These are phyloP conservation scores for Ennomos quercinarius DNA, from an alignment of 2,888 invertebrate genomes.

Conservation along the genomic window DNA sequence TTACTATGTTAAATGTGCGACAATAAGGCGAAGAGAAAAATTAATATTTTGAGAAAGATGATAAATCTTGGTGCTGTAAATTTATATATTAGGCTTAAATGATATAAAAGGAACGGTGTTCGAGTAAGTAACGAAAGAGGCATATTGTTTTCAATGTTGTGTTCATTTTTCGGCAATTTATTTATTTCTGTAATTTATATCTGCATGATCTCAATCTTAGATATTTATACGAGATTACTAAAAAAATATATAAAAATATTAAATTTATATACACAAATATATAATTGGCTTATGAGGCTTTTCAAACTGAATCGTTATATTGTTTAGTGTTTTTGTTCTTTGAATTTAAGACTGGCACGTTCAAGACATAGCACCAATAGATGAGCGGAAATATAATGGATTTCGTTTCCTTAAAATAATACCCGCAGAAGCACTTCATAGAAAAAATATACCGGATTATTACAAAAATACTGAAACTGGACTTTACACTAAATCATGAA, in stretches of 20 bases:
- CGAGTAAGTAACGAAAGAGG: constrained; percentile 83
- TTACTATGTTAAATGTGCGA: constrained; percentile 83
- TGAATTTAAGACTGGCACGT: constrained; percentile 77
- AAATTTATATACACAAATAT: constrained; percentile 76
- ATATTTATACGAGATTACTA: constrained; percentile 84
- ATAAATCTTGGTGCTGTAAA: constrained; percentile 86
- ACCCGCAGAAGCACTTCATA: constrained; percentile 71
- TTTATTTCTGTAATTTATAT: constrained; percentile 79
- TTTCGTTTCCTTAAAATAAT: constrained; percentile 52
- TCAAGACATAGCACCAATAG: constrained; percentile 76
- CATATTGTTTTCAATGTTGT: constrained; percentile 81
- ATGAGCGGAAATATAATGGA: constrained; percentile 49
- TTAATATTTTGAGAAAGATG: constrained; percentile 82
- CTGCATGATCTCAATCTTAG: constrained; percentile 84
- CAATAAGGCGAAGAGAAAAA: constrained; percentile 84
- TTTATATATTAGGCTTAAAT: constrained; percentile 86
- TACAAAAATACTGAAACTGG: constrained; percentile 44
- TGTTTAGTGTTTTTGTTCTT: constrained; percentile 69
- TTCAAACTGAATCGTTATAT: constrained; percentile 71
- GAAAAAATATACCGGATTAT: constrained; percentile 29
- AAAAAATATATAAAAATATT: constrained; percentile 60
- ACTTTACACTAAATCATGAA: constrained; percentile 40
- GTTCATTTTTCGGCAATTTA: constrained; percentile 83
- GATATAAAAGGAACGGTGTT: constrained; percentile 79
- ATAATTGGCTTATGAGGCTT: constrained; percentile 84